phyloP scores from a whole-genome alignment of 2,888 invertebrate genomes.

The Watsonalla cultraria region DNA sequence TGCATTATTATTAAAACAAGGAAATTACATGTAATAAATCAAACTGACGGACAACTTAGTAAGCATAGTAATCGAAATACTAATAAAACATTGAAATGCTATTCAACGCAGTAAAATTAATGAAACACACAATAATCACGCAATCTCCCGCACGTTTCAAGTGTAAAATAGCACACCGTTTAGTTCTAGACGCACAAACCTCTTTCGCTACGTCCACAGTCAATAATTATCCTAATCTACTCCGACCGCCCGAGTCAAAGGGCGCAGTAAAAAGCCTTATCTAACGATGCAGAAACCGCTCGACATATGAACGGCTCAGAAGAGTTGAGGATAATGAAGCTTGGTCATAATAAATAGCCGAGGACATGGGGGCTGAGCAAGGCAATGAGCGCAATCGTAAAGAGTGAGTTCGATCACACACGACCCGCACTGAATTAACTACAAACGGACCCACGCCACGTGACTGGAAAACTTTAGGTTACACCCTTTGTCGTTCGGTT shows the following conservation, averaged over 20 bases:
- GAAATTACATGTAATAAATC: no score
- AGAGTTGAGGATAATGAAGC: conserved; percentile 37
- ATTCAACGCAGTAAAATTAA: no score
- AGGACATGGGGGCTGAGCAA: conserved; percentile 20
- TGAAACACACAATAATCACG: no score
- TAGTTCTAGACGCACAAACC: no score
- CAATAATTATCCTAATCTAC: no score
- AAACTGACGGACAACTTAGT: no score
- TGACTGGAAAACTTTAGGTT: conserved; percentile 44
- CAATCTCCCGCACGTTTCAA: no score
- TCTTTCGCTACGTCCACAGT: no score
- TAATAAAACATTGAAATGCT: no score
- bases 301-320: conserved; percentile 4
- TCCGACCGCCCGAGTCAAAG: neutral
- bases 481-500: neutral
- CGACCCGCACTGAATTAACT: conserved; percentile 54
- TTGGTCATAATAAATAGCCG: conserved; percentile 39
- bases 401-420: conserved; percentile 56
- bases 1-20: no score
- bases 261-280: neutral
- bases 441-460: conserved; percentile 46
- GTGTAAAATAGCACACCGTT: no score
- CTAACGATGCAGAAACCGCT: neutral
- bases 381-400: conserved; percentile 40
- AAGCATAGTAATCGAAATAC: no score